Evolutionary conservation across 1,140 invertebrate genomes (phyloP).

Genomic region (Macrobrachium rosenbergii): DNA sequence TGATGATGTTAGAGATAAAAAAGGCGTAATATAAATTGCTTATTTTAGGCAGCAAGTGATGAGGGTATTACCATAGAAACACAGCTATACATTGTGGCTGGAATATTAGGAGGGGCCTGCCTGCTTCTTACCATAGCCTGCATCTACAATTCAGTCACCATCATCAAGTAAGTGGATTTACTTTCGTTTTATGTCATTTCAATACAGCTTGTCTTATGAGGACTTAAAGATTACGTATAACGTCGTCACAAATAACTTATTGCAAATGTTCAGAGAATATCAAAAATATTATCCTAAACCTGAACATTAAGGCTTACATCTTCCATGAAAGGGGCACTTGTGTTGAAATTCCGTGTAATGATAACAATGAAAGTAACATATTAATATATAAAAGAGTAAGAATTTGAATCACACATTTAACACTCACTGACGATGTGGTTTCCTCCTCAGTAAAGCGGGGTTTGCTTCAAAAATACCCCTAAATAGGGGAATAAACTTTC

Average conservation of each 20-base stretch:
- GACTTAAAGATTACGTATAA: background rate
- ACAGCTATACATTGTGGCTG: slow-evolving; percentile 43
- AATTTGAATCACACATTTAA: no score
- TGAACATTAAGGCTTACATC: no score
- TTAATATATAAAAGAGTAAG: no score
- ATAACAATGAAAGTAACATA: no score
- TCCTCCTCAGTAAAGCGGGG: no score
- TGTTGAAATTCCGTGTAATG: no score
- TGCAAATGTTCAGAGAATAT: no score
- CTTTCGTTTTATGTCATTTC: background rate
- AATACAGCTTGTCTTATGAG: background rate
- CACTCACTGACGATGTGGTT: no score
- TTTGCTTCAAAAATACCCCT: background rate
- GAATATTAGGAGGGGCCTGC: slow-evolving; percentile 44
- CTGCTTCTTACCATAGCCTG: slow-evolving; percentile 39
- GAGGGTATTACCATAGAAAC: background rate
- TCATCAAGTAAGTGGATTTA: slow-evolving; percentile 21
- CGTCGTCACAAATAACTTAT: background rate
- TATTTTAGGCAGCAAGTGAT: background rate
- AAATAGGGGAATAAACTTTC: background rate
- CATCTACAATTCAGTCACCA: slow-evolving; percentile 33
- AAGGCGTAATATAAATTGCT: no score
- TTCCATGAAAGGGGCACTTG: no score
- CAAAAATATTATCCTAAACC: no score
- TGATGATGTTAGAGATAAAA: no score